These are phyloP conservation scores for Furcifer pardalis DNA, from an alignment of 2,797 vertebrate genomes.

Conservation along the genomic window DNA sequence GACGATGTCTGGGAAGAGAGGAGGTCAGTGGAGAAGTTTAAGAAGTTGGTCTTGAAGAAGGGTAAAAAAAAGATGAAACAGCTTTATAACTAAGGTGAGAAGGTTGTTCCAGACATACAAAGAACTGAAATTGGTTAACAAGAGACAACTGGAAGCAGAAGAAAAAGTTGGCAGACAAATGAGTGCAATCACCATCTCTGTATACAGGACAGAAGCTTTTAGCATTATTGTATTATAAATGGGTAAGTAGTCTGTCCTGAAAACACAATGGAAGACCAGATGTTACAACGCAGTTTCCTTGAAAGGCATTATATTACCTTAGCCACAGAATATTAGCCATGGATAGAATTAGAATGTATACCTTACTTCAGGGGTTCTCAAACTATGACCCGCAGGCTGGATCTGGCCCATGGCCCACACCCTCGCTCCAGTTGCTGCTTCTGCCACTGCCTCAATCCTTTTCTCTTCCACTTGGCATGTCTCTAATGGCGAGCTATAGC, in stretches of 20 bases:
- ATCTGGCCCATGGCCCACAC: no score
- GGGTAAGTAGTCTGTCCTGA: background rate
- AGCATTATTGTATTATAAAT: constrained; percentile 8
- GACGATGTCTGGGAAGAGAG: background rate
- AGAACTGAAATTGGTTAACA: background rate
- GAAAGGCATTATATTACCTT: background rate
- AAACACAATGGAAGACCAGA: background rate
- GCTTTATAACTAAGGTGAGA: background rate
- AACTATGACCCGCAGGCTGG: no score
- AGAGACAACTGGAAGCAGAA: background rate
- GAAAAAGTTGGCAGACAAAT: background rate
- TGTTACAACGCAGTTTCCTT: background rate
- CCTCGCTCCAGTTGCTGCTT: no score
- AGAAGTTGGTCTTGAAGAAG: background rate
- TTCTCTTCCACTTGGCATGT: no score
- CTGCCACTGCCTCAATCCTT: no score
- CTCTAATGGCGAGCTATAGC: no score
- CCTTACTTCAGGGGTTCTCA: no score
- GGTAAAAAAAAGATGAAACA: background rate
- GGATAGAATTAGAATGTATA: background rate
- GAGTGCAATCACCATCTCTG: background rate
- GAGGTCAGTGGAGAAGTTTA: background rate
- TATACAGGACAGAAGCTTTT: background rate
- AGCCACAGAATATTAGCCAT: background rate
- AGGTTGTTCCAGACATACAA: background rate